phyloP scores from a whole-genome alignment of 2,888 invertebrate species.

The Agrotis puta region DNA sequence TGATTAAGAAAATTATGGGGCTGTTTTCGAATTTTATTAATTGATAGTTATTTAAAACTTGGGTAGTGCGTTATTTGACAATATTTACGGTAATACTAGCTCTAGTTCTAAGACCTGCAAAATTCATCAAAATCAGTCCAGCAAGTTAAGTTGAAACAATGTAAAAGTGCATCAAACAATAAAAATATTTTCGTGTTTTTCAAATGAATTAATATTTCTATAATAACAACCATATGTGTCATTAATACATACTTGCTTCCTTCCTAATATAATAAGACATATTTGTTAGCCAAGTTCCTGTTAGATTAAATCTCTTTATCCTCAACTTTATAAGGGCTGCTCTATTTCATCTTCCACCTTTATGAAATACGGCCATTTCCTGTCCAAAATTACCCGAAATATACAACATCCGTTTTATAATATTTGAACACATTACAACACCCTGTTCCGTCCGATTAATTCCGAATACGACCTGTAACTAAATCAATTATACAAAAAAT shows the following conservation, averaged over 20 bases:
- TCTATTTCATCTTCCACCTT: slow-evolving; percentile 3
- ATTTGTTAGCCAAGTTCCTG: background rate
- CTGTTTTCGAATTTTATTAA: background rate
- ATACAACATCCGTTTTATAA: slow-evolving; percentile 83
- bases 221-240: too few relatives aligned
- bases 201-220: too few relatives aligned
- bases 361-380: slow-evolving; percentile 57
- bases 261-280: too few relatives aligned
- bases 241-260: background rate
- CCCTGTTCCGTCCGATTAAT: slow-evolving; percentile 81
- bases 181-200: too few relatives aligned
- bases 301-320: background rate
- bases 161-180: too few relatives aligned
- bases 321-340: background rate
- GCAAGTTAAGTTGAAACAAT: too few relatives aligned
- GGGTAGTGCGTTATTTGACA: background rate
- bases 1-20: background rate
- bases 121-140: too few relatives aligned
- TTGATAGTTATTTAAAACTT: background rate
- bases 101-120: too few relatives aligned
- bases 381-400: slow-evolving; percentile 67
- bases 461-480: slow-evolving; percentile 79
- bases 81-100: too few relatives aligned
- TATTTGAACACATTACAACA: slow-evolving; percentile 77
- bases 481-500: slow-evolving; percentile 79